Evolutionary conservation across 2,113 vertebrate species (phyloP).

Genomic region (Rhinichthys klamathensis): DNA sequence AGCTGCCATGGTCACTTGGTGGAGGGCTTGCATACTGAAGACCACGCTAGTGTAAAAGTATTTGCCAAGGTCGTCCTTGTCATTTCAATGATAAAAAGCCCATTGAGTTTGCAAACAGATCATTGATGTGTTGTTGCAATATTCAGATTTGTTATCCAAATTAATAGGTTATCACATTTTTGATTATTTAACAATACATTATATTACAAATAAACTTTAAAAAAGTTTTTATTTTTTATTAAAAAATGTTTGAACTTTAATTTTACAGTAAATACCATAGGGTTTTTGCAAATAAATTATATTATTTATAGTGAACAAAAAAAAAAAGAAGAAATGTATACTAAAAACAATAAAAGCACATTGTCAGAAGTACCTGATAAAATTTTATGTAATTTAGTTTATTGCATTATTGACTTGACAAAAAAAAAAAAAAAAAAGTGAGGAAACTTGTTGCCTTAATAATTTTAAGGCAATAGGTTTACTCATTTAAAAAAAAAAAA

Average conservation of each 20-base stretch:
- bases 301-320: too few relatives aligned
- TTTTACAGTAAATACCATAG: background rate
- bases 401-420: too few relatives aligned
- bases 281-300: background rate
- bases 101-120: background rate
- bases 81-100: background rate
- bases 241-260: background rate
- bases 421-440: too few relatives aligned
- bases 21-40: conserved; percentile 54
- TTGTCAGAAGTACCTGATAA: too few relatives aligned
- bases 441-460: too few relatives aligned
- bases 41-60: conserved; percentile 59
- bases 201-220: background rate
- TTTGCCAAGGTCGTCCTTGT: conserved; percentile 43
- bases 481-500: too few relatives aligned
- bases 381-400: too few relatives aligned
- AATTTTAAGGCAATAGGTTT: too few relatives aligned
- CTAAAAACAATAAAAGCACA: too few relatives aligned
- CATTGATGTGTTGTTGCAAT: background rate
- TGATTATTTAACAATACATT: background rate
- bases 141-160: background rate
- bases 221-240: too few relatives aligned
- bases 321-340: too few relatives aligned
- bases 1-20: conserved; percentile 73
- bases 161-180: background rate